These are phyloP conservation scores for Maniola jurtina DNA, from an alignment of 1,140 invertebrate species.

Conservation along the genomic window DNA sequence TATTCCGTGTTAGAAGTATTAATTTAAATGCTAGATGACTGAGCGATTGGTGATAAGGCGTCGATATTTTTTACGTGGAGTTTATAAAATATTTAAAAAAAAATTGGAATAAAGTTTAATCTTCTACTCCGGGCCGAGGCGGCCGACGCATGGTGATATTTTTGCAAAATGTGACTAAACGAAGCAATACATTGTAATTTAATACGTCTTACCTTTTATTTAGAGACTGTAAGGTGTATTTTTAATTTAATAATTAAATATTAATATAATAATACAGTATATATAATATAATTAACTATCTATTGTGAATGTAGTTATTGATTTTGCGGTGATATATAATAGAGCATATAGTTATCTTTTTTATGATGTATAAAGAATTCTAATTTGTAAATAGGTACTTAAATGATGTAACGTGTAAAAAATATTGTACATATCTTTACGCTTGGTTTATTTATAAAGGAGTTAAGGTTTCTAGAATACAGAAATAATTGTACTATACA, in stretches of 20 bases:
- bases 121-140: constrained; percentile 36
- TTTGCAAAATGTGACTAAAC: constrained; percentile 83
- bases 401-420: constrained; percentile 74
- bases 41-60: constrained; percentile 59
- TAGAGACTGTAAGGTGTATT: constrained; percentile 71
- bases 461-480: constrained; percentile 60
- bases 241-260: constrained; percentile 65
- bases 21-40: constrained; percentile 71
- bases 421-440: constrained; percentile 79
- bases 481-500: constrained; percentile 55
- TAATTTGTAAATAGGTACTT: constrained; percentile 79
- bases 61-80: constrained; percentile 74
- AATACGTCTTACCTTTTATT: constrained; percentile 80
- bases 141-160: constrained; percentile 80
- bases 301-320: constrained; percentile 77
- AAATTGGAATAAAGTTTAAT: constrained; percentile 38
- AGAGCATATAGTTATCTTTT: constrained; percentile 76
- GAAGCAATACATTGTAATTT: constrained; percentile 84
- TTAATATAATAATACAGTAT: constrained; percentile 48
- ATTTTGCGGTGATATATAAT: constrained; percentile 76
- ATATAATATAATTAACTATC: constrained; percentile 53
- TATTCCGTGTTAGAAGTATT: constrained; percentile 73
- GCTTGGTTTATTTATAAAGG: constrained; percentile 76
- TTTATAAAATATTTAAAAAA: constrained; percentile 46
- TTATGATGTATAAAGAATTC: constrained; percentile 78